Base-by-base conservation (phyloP, 2,797 vertebrate species). In the Muscicapa striata region DNA sequence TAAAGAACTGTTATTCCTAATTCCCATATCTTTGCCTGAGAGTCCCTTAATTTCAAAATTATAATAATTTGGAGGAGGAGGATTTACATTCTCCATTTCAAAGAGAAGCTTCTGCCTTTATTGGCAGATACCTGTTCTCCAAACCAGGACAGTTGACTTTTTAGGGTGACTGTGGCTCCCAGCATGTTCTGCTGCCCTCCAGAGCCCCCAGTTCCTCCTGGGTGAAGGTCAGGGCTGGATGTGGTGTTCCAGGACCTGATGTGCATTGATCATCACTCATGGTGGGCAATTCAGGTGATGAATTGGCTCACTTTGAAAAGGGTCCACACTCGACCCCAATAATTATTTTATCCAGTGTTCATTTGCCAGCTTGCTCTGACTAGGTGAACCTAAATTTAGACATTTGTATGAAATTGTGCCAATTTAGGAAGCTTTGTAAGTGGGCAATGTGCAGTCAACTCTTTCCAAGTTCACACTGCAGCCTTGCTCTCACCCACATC, bases 281-380 rank as follows among this genome's bases (percentile, higher is more conserved):
- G 86, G 29, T 22, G 54, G 45, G 49, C 40, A 51, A 8, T 46
- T 64, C 34, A 38, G 41, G 3, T 36, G 51, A 68, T 26, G 17
- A n/a, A 73, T 11, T 62, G 51, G 19, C 58, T 84, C 41, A 46
- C 0, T 0, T 16, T 49, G 59, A 66, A 64, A 21, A 23, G 54
- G 77, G 13, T 6, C 58, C 52, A 10, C 9, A 4, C 66, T 59
- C 0, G 0, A 51, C 34, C 40, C 51, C 43, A 54, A 2, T 13
- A 79, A 89, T 3, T 21, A n/a, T 46, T 78, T 79, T 41, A 27
- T 55, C 77, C 62, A 43, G 32, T 19, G 38, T 32, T 58, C 19
- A 2, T 66, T n/a, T 0, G 0, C 34, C 49, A 59, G 32, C 49
- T 76, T 41, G 55, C 34, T 66, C 89, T 49, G 77, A 40, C 51